These are phyloP conservation scores for Umimayanthus kanabou DNA, from an alignment of 92 coral and sea anemone species.

Conservation along the genomic window DNA sequence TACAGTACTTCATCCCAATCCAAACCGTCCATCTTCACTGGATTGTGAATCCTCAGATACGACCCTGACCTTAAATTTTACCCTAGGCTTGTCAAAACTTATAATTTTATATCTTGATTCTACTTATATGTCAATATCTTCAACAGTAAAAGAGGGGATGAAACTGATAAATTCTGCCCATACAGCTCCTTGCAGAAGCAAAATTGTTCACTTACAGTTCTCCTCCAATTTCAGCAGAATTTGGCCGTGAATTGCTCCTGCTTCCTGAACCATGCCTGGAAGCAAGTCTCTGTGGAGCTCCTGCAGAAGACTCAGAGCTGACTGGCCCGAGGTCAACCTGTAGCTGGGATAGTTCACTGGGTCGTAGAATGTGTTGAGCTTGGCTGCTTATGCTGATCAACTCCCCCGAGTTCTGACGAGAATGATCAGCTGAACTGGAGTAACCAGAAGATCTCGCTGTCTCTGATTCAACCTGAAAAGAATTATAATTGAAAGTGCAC, in stretches of 20 bases:
- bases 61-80: background rate
- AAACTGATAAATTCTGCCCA: background rate
- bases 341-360: slow-evolving; percentile 17
- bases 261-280: background rate
- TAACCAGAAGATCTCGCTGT: slow-evolving; percentile 37
- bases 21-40: no score
- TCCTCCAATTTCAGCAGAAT: slow-evolving; percentile 79
- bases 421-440: slow-evolving; percentile 39
- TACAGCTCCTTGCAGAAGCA: background rate
- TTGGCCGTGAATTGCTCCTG: slow-evolving; percentile 59
- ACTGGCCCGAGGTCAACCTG: slow-evolving; percentile 34
- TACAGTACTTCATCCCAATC: no score
- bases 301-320: slow-evolving; percentile 15
- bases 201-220: slow-evolving; percentile 69
- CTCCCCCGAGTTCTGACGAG: slow-evolving; percentile 40
- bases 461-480: slow-evolving; percentile 20
- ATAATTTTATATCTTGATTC: background rate
- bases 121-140: background rate
- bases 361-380: background rate
- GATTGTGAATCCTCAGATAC: no score
- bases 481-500: background rate
- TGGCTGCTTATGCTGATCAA: slow-evolving; percentile 2
- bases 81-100: background rate
- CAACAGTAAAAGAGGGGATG: background rate
- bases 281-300: background rate